Percentiles rank a stretch among this genome's conserved stretches.
phyloP scores from a whole-genome alignment of 2,797 vertebrate species.

The Liasis olivaceus region DNA sequence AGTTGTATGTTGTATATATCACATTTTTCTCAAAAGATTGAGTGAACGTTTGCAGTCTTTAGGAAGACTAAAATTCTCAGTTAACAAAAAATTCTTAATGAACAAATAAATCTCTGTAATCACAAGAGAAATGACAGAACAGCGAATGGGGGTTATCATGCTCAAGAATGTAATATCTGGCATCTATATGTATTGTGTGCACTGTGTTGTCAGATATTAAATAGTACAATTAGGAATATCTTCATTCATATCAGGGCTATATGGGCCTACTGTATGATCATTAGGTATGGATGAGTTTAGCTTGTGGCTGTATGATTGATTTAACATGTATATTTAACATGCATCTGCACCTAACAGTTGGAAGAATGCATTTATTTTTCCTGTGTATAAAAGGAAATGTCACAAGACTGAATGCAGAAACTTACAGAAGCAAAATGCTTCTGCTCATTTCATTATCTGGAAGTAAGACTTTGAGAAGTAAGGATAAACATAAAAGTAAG shows the following conservation, averaged over 20 bases:
- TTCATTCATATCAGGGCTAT: not conserved
- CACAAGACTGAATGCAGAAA: too few species aligned
- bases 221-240: conserved; percentile 27
- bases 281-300: too few species aligned
- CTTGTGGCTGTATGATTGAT: too few species aligned
- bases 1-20: not conserved
- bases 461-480: too few species aligned
- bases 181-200: not conserved
- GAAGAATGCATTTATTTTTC: too few species aligned
- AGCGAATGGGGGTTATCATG: not conserved
- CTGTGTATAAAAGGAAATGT: too few species aligned
- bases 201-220: not conserved
- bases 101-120: not conserved
- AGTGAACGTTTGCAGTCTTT: conserved; percentile 5
- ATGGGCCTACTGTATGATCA: too few species aligned
- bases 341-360: too few species aligned
- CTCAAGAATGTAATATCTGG: not conserved
- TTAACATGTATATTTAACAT: too few species aligned
- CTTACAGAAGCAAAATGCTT: too few species aligned
- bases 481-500: too few species aligned
- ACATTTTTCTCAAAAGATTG: not conserved
- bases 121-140: fast-evolving
- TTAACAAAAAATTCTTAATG: not conserved
- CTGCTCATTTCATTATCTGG: too few species aligned
- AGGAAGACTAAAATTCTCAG: not conserved